Percentiles rank a stretch among this genome's conserved stretches.
These are phyloP conservation scores for Rhineura floridana DNA, from an alignment of 2,113 vertebrate genomes.

Conservation along the genomic window DNA sequence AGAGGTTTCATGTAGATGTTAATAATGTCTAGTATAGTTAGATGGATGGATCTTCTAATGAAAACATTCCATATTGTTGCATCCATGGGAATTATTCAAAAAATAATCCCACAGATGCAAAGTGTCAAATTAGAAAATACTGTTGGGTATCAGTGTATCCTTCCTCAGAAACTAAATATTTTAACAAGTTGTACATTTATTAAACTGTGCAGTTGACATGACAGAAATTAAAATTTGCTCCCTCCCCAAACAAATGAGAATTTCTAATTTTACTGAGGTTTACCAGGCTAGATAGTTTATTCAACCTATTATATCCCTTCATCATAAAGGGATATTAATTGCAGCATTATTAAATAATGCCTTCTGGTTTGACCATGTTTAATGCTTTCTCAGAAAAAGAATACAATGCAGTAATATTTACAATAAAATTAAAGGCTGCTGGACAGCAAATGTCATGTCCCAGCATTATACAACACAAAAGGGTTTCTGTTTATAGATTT, in stretches of 20 bases:
- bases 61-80: background rate
- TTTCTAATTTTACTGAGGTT: slow-evolving; percentile 43
- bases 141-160: background rate
- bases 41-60: background rate
- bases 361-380: slow-evolving; percentile 43
- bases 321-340: slow-evolving; percentile 57
- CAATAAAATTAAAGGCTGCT: slow-evolving; percentile 55
- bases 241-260: slow-evolving; percentile 46
- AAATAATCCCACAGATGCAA: background rate
- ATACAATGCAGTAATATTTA: slow-evolving; percentile 45
- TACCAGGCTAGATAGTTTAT: slow-evolving; percentile 62
- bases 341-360: slow-evolving; percentile 51
- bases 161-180: background rate
- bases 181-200: slow-evolving; percentile 1
- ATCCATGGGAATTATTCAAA: background rate
- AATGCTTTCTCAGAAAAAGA: slow-evolving; percentile 49
- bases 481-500: slow-evolving; percentile 60
- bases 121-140: background rate
- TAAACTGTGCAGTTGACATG: slow-evolving; percentile 39
- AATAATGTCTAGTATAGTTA: background rate
- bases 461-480: slow-evolving; percentile 47
- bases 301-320: slow-evolving; percentile 54
- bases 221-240: slow-evolving; percentile 31
- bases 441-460: slow-evolving; percentile 57
- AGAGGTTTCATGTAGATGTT: background rate